Evolutionary conservation across 2,888 invertebrate genomes (phyloP), one percentile per base, ranked within the genome.

Genomic region (Lepeophtheirus nordmannii): DNA sequence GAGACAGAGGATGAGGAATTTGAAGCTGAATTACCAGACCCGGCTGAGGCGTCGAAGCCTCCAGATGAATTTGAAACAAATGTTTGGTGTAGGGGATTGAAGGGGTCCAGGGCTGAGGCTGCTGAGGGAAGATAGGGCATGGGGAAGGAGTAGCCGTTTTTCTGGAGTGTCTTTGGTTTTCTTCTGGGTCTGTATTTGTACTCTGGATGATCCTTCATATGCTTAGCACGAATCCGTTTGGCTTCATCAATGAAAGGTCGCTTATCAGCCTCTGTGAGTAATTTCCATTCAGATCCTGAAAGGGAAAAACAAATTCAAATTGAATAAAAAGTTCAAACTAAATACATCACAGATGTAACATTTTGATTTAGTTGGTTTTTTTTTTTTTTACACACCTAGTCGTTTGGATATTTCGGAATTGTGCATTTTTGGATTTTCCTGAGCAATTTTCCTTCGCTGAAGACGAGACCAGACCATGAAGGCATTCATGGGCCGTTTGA

Each of bases 341-440:
- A 30, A 30, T 5, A 30, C 7, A 30, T 30, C 30, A n/a, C n/a
- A n/a, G n/a, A n/a, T n/a, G n/a, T n/a, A n/a, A n/a, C n/a, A n/a
- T n/a, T 30, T 30, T 30, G 7, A 30, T 7, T 30, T 5, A 30
- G 30, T 30, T 30, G 2, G 2, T 30, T 30, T 30, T 30, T 30
- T 30, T 30, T 30, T 30, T 30, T 30, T 30, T 30, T 30, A 30
- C 30, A 30, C 30, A 30, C 86, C 86, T 41, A 91, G 80, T 69
- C 89, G 77, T 75, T 90, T 90, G 10, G 89, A 90, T 71, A 96
- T 94, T 78, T 94, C 94, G 0, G 91, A 91, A 76, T 94, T 94
- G 78, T 94, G 90, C 89, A 90, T 94, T 80, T 96, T 94, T 0
- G 94, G 94, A 76, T 96, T 94, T 72, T 91, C 90, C 74, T 89